A percentile compares a stretch with the other conserved stretches of the same genome.
Conservation (phyloP, 2,113 vertebrate species). For the Pseudonaja textilis region DNA sequence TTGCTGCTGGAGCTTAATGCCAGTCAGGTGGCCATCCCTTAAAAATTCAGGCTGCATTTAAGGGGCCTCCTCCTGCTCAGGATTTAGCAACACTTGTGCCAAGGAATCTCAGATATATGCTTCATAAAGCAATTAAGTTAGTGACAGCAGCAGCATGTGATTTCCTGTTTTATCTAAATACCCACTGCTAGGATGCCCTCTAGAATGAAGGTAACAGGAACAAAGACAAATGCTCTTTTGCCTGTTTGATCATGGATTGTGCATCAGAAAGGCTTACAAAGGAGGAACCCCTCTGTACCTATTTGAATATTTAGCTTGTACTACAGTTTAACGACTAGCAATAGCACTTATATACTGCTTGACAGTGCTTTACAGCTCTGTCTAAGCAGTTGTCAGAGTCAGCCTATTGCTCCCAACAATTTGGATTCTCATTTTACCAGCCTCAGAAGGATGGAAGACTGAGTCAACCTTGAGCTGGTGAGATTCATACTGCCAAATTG, state of each 20-base stretch:
- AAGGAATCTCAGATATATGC: constrained; percentile 5
- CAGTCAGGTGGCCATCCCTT: background rate
- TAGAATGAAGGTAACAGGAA: background rate
- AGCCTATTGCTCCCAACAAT: too few species aligned
- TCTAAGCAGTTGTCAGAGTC: too few species aligned
- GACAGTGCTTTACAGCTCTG: too few species aligned
- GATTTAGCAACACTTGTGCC: background rate
- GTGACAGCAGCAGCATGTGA: background rate
- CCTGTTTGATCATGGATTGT: background rate
- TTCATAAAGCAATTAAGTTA: background rate
- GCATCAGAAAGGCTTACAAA: background rate
- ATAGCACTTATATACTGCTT: too few species aligned
- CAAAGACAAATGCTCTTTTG: background rate
- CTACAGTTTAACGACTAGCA: background rate
- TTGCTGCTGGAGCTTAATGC: constrained; percentile 5
- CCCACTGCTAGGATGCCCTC: background rate
- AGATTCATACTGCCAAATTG: too few species aligned
- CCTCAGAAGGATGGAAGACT: too few species aligned
- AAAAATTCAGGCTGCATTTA: background rate
- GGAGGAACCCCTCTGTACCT: background rate
- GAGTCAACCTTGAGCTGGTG: too few species aligned
- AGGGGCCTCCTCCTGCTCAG: background rate
- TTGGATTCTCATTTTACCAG: too few species aligned
- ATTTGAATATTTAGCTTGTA: background rate
- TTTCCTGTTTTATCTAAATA: background rate